These are phyloP conservation scores for Paramacrobiotus metropolitanus DNA, from an alignment of 1,140 invertebrate genomes.

Conservation along the genomic window DNA sequence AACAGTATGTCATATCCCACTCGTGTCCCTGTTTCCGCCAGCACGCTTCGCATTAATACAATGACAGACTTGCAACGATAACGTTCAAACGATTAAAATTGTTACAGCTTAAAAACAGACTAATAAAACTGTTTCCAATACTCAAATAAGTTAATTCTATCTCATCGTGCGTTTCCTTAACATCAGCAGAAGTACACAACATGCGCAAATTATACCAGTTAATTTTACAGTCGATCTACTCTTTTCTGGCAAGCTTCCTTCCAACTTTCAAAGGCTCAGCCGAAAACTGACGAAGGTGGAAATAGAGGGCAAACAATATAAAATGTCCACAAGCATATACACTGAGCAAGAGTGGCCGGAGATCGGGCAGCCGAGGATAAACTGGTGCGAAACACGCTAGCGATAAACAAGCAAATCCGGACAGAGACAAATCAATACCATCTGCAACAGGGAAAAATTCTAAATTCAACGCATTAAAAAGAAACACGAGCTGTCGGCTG, in stretches of 20 bases:
- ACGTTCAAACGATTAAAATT: too few species aligned
- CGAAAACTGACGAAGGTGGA: constrained; percentile 44
- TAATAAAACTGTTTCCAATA: neutral
- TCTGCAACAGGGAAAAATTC: constrained; percentile 21
- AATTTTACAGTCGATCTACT: neutral
- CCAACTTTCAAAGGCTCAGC: neutral
- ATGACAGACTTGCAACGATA: too few species aligned
- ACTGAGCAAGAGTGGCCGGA: constrained; percentile 58
- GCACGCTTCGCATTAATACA: too few species aligned
- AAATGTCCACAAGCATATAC: constrained; percentile 62
- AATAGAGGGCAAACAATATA: constrained; percentile 50
- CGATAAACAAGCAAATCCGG: constrained; percentile 34
- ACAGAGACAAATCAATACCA: constrained; percentile 33
- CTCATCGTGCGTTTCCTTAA: neutral
- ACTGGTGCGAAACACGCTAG: constrained; percentile 33
- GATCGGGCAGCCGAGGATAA: constrained; percentile 48
- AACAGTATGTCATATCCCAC: too few species aligned
- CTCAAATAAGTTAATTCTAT: neutral
- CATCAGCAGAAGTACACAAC: neutral
- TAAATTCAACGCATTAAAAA: constrained; percentile 1
- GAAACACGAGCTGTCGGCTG: neutral
- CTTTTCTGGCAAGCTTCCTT: neutral
- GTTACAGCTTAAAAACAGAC: too few species aligned
- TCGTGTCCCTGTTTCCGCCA: too few species aligned
- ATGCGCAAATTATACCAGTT: too few species aligned